Conservation (phyloP, 2,888 invertebrate genomes). For the Diploptera punctata region DNA sequence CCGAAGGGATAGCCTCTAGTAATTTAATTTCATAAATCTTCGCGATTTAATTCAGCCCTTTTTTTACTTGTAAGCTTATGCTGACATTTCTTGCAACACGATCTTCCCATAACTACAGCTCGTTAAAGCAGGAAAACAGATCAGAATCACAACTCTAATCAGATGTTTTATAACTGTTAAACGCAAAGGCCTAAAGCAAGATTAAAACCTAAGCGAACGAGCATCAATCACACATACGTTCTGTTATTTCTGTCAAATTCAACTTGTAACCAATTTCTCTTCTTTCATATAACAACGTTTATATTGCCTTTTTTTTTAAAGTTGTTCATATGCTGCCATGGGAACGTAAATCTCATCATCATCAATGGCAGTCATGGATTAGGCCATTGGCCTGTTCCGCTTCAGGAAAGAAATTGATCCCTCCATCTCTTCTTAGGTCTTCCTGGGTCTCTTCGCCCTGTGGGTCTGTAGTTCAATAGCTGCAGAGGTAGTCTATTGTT, state of each 20-base stretch:
- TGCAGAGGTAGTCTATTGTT: no score
- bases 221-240: slow-evolving; percentile 1
- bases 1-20: not conserved
- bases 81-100: slow-evolving; percentile 9
- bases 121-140: not conserved
- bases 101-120: not conserved
- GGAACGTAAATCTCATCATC: no score
- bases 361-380: no score
- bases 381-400: no score
- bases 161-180: slow-evolving; percentile 11
- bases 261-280: not conserved
- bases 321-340: no score
- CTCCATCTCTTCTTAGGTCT: no score
- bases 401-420: no score
- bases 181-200: not conserved
- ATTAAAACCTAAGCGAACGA: not conserved
- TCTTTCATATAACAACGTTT: no score
- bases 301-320: no score
- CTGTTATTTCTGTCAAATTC: not conserved
- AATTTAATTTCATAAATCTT: not conserved
- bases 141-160: slow-evolving; percentile 3
- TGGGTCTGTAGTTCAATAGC: no score
- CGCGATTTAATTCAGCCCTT: not conserved
- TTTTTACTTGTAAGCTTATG: no score
- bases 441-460: no score